Evolutionary conservation across 2,113 vertebrate genomes (phyloP), one percentile per base, ranked within the genome.

Genomic region (Tricholaema leucomelas): DNA sequence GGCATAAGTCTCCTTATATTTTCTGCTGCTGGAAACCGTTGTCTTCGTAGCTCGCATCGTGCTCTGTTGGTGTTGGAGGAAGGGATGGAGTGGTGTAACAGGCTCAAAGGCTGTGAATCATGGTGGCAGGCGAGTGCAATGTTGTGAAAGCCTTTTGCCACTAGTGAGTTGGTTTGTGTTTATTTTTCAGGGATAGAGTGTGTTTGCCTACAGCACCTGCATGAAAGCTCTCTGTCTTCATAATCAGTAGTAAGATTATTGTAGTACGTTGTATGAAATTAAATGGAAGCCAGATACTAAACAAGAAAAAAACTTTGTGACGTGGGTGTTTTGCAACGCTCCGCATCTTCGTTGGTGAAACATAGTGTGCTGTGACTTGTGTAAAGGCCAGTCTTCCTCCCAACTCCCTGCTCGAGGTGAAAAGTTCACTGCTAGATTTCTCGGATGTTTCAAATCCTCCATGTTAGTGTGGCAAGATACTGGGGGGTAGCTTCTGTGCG

Each of bases 11-110:
- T 50, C 18, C 10, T 4, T 35, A 3, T 21, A 18, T 69, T 88
- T 81, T 55, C 15, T 36, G 2, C 8, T 25, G 75, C 12, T 38
- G 23, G 42, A 85, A 89, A 48, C 38, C 24, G 8, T 19, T 31
- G 19, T 50, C 11, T 14, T 61, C 10, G 61, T 8, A 24, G 42
- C 24, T 2, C 30, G 16, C 50, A n/a, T 0, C 14, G 0, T 9
- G 42, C 23, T 33, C 48, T n/a, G 52, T n/a, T 69, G 59, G 7
- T 44, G 10, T 15, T 71, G 40, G 19, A 65, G 36, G 66, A 28
- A 35, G 14, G 33, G 15, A 33, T 17, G 15, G 38, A 31, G 35
- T 60, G 31, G 20, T 5, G 15, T 19, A 7, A 16, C 28, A 38
- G 73, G 36, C 36, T 61, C 61, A 56, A 63, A 63, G 59, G 36